Conservation (phyloP, 2,888 invertebrate species). For the Brachypalpus laphriformis region DNA sequence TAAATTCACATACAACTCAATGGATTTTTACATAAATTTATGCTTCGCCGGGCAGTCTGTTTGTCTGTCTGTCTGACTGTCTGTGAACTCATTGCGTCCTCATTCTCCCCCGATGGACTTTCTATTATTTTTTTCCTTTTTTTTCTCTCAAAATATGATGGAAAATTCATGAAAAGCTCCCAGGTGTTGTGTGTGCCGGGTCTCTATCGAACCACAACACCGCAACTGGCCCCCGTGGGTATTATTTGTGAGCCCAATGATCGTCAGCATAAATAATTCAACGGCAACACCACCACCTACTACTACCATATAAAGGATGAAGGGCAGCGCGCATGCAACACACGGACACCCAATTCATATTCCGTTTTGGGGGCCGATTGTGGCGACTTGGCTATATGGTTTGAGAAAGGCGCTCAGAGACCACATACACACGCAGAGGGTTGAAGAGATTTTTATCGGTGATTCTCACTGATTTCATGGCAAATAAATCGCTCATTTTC, state of each 20-base stretch:
- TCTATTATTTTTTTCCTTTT: conserved; percentile 12
- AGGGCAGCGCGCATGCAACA: conserved; percentile 25
- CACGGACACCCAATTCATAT: conserved; percentile 53
- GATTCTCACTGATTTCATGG: conserved; percentile 83
- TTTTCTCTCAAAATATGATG: conserved; percentile 50
- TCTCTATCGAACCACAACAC: conserved; percentile 7
- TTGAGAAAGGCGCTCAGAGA: conserved; percentile 59
- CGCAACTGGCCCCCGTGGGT: conserved; percentile 45
- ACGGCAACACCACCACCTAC: conserved; percentile 37
- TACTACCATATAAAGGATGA: conserved; percentile 24
- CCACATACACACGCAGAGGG: conserved; percentile 48
- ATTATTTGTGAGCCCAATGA: conserved; percentile 70
- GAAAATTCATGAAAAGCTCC: conserved; percentile 72
- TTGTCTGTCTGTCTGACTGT: conserved; percentile 8
- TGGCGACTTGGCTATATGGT: conserved; percentile 46
- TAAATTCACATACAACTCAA: conserved; percentile 61
- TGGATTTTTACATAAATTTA: conserved; percentile 68
- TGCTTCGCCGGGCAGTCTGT: conserved; percentile 40
- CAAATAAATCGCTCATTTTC: conserved; percentile 83
- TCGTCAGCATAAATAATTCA: conserved; percentile 72
- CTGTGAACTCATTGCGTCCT: conserved; percentile 27
- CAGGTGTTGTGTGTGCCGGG: conserved; percentile 58
- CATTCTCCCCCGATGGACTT: conserved; percentile 11
- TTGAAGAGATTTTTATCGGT: conserved; percentile 83
- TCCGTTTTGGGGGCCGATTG: conserved; percentile 35